These are phyloP conservation scores for Parotia lawesii DNA, from an alignment of 2,113 vertebrate genomes.

Conservation along the genomic window DNA sequence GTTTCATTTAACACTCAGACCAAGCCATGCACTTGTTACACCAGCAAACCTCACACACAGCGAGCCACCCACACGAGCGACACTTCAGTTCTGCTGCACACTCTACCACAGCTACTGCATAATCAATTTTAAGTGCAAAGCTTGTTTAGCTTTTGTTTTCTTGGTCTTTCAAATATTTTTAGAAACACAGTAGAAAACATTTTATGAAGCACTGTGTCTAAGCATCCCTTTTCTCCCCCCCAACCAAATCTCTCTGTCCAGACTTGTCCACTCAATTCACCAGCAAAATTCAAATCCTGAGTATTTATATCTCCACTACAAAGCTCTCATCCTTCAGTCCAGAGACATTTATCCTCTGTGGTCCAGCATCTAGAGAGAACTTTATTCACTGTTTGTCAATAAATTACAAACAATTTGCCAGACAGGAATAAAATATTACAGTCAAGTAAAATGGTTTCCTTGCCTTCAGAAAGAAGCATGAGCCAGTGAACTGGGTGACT, in stretches of 20 bases:
- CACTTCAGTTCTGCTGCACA: not conserved
- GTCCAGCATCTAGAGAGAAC: not conserved
- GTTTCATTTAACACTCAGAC: not conserved
- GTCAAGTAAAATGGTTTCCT: not conserved
- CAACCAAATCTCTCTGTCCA: not conserved
- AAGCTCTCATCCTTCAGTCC: not conserved
- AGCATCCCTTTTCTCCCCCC: rapidly evolving
- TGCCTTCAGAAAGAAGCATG: not conserved
- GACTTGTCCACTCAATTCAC: not conserved
- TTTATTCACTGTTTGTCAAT: slow-evolving; percentile 1
- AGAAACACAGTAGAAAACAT: not conserved
- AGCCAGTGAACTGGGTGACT: not conserved
- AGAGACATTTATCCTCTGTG: not conserved
- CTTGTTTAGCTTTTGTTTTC: not conserved
- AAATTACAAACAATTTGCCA: slow-evolving; percentile 17
- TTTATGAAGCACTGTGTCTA: not conserved
- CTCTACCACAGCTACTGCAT: not conserved
- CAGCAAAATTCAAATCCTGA: not conserved
- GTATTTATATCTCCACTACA: not conserved
- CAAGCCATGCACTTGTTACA: rapidly evolving
- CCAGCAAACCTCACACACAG: not conserved
- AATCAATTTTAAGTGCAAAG: not conserved
- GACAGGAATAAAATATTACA: not conserved
- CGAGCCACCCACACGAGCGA: not conserved
- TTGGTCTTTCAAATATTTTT: not conserved